Evolutionary conservation across 2,888 invertebrate species (phyloP).

Genomic region (Idaea straminata): DNA sequence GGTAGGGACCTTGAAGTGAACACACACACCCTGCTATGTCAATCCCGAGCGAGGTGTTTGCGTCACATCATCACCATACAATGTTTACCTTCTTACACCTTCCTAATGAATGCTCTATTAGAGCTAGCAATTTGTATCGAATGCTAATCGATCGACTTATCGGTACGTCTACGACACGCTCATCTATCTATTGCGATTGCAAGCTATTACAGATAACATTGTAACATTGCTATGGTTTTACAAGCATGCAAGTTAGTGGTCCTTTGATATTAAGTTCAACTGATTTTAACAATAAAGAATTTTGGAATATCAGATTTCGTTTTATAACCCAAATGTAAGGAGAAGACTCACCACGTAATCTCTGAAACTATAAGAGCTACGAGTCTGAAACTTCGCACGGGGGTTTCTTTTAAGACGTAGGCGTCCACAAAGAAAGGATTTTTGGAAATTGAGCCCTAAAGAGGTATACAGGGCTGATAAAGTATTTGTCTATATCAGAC

Average conservation of each 20-base stretch:
- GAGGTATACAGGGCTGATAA: no score
- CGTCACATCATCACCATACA: conserved; percentile 5
- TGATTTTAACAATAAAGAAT: no score
- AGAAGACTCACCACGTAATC: no score
- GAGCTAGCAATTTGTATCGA: not conserved
- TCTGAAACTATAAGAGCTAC: no score
- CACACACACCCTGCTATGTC: conserved; percentile 21
- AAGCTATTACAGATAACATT: not conserved
- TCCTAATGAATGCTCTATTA: not conserved
- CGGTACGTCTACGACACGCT: not conserved
- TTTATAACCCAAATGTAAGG: no score
- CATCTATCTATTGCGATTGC: not conserved
- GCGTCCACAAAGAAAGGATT: no score
- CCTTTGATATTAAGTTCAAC: no score
- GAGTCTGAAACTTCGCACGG: no score
- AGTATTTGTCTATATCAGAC: no score
- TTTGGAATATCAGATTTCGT: no score
- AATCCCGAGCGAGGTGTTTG: conserved; percentile 17
- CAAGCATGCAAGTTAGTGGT: not conserved
- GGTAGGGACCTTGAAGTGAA: conserved; percentile 16
- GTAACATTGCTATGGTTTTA: not conserved
- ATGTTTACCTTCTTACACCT: not conserved
- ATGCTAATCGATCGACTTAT: not conserved
- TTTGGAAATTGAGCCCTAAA: no score
- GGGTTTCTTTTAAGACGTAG: no score